Evolutionary conservation across 2,888 invertebrate genomes (phyloP).

Genomic region (Spisula solida): DNA sequence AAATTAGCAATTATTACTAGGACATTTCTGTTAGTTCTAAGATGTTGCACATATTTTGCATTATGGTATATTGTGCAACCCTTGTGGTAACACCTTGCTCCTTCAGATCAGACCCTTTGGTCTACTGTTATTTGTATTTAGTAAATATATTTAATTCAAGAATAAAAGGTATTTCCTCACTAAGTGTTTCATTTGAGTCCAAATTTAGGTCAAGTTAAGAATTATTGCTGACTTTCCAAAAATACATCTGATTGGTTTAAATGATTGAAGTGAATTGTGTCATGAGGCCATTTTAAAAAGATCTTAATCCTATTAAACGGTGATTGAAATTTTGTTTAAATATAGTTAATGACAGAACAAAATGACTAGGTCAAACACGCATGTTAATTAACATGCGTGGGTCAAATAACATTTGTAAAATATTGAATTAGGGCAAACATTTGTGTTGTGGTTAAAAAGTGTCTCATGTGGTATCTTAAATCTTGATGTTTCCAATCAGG

Average conservation of each 20-base stretch:
- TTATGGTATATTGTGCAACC: no score
- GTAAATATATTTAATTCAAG: no score
- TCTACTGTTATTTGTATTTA: no score
- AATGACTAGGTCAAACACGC: constrained; percentile 2
- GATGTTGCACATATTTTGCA: no score
- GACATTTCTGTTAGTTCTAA: no score
- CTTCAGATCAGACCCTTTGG: no score
- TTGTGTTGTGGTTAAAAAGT: neutral
- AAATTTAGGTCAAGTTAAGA: neutral
- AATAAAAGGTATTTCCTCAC: neutral
- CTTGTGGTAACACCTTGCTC: no score
- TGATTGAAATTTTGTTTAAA: neutral
- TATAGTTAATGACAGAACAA: neutral
- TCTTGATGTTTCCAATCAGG: no score
- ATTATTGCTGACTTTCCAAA: neutral
- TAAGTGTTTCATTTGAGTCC: neutral
- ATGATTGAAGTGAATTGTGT: neutral
- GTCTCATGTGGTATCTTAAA: neutral
- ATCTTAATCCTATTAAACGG: constrained; percentile 11
- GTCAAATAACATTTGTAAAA: neutral
- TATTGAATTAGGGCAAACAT: neutral
- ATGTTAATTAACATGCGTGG: no score
- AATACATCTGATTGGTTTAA: neutral
- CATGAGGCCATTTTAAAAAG: neutral
- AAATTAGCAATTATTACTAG: no score